phyloP scores from a whole-genome alignment of 2,797 vertebrate species.

The Liasis olivaceus region DNA sequence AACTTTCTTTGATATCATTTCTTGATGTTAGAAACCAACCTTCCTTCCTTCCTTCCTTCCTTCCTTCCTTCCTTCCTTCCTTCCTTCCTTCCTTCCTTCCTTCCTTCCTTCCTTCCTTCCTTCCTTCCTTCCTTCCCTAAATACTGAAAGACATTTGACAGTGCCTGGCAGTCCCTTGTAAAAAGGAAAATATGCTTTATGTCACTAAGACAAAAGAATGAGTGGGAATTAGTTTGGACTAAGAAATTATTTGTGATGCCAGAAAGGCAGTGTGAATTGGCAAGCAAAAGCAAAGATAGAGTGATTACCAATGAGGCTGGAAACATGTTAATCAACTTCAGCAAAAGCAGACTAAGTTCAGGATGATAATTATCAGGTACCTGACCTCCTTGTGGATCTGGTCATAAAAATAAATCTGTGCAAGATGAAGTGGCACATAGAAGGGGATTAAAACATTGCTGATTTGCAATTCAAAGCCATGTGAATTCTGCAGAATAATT shows the following conservation, averaged over 20 bases:
- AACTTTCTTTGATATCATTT: neutral
- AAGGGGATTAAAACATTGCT: neutral
- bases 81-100: conserved; percentile 3
- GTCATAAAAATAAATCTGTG: conserved; percentile 31
- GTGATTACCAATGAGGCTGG: conserved; percentile 50
- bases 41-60: neutral
- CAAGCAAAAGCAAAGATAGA: conserved; percentile 55
- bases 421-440: conserved; percentile 36
- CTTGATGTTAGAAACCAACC: neutral
- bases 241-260: conserved; percentile 53
- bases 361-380: conserved; percentile 61
- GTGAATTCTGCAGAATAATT: conserved; percentile 36
- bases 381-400: conserved; percentile 55
- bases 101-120: neutral
- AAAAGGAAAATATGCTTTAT: conserved; percentile 26
- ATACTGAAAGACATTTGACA: conserved; percentile 11
- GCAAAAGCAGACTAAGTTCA: conserved; percentile 47
- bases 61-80: neutral
- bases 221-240: conserved; percentile 33
- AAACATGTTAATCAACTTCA: conserved; percentile 49
- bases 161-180: neutral
- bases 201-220: conserved; percentile 41
- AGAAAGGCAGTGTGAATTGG: conserved; percentile 56
- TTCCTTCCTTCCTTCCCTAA: neutral
- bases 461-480: conserved; percentile 22